Evolutionary conservation across 37 sponge, comb jelly and placozoan genomes (phyloP).

Genomic region (Trichoplax adhaerens): DNA sequence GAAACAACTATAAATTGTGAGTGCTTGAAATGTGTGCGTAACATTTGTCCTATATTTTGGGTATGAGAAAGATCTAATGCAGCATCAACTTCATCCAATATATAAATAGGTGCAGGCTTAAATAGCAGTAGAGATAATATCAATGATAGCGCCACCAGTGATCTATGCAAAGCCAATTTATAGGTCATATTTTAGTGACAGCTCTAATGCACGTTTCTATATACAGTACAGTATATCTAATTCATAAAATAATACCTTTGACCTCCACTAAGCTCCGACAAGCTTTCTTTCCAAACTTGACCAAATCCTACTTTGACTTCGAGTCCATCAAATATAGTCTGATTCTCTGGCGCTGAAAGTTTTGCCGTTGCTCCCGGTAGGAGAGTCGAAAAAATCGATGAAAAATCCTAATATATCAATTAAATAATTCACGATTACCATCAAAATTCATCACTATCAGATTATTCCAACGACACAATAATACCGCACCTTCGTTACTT

Average conservation of each 20-base stretch:
- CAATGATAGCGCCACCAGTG: constrained; percentile 90
- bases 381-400: constrained; percentile 85
- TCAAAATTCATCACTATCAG: no score
- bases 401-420: constrained; percentile 64
- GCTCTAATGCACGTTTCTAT: neutral
- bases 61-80: constrained; percentile 97
- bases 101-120: constrained; percentile 99
- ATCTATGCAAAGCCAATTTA: constrained; percentile 25
- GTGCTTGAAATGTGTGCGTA: constrained; percentile 74
- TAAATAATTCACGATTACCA: neutral
- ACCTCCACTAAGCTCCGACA: constrained; percentile 89
- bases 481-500: constrained; percentile 70
- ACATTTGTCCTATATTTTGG: constrained; percentile 97
- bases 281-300: constrained; percentile 90
- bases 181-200: neutral
- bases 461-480: no score
- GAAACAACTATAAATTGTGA: constrained; percentile 98
- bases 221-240: neutral
- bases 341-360: constrained; percentile 73
- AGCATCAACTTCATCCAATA: constrained; percentile 96
- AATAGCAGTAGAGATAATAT: constrained; percentile 93
- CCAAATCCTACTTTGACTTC: constrained; percentile 94
- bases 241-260: constrained; percentile 39
- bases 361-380: constrained; percentile 77
- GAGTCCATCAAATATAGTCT: constrained; percentile 73